Evolutionary conservation across 1,140 invertebrate genomes (phyloP), one percentile per base, ranked within the genome.

Genomic region (Drosophila simulans): DNA sequence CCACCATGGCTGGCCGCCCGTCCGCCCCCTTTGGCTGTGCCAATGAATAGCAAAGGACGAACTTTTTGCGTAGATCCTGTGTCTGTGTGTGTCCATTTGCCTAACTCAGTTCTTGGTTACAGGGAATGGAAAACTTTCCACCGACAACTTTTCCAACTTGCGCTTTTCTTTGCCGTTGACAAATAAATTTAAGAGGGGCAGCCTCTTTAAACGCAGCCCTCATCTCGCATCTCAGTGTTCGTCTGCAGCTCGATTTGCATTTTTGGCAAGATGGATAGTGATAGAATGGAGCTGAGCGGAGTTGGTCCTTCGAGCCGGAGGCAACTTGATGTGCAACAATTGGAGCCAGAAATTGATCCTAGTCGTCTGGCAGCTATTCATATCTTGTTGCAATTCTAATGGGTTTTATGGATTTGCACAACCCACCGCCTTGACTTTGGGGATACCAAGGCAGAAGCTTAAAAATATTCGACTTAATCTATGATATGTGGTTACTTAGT

Each of bases 141-240:
- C 69, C 27, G 48, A 11, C 48, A 51, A 51, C 27, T 88, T 72
- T 72, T 46, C 55, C 58, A 83, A 70, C 69, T 82, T 88, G 75
- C 78, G 70, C 78, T 88, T 86, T 88, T 85, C 82, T 86, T 85
- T 85, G 81, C 66, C 81, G 68, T 81, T 84, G 81, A 85, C 81
- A 84, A 84, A 84, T 84, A 84, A 60, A 85, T 83, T 84, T 76
- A 70, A 66, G 63, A 53, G 60, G 49, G 51, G 11, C 66, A 1
- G 58, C 40, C 43, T 54, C 46, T 56, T 59, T 56, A 62, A 63
- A 39, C 46, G 34, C 45, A 31, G 17, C 13, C 48, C 42, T 17
- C 40, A 46, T 27, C 7, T 34, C 27, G 10, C 39, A 46, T 27
- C 7, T 34, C 27, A 10, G 10, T 4, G 12, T 45, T 62, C 49